Evolutionary conservation across 2,888 invertebrate species (phyloP), one percentile per base, ranked within the genome.

Genomic region (Eubasilissa splendida): DNA sequence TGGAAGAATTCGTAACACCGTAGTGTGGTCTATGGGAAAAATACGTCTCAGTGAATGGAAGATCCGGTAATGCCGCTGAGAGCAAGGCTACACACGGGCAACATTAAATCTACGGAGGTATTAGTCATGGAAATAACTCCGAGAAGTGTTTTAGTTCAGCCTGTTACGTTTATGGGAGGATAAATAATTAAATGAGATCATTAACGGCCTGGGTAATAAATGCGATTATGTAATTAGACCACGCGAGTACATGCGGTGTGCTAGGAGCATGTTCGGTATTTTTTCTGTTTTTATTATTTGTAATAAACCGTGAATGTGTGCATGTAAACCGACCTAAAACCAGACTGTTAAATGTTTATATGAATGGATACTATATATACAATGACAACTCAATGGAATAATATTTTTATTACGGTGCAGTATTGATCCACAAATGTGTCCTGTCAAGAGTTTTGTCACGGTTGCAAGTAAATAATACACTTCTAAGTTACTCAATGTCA

Each of bases 41-140:
- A 80, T 76, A 76, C 53, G 42, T 59, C 77, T 76, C 60, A 79
- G 83, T 81, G 83, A 83, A 83, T 81, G 83, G 83, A 83, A 83
- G 83, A 83, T 83, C 83, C 83, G 83, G 83, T 58, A 65, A 33
- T 70, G 33, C 63, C 60, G 54, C 59, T 52, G 50, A 11, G 54
- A 65, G 58, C 75, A 80, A 80, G 80, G 82, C 80, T 82, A 70
- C 70, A 70, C 11, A 60, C n/a, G n/a, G 12, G 60, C 60, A 9
- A 14, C 12, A 60, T n/a, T 60, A 60, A 60, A n/a, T 42, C 42
- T n/a, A 9, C n/a, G 60, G 22, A 53, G 8, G 53, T 11, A 70
- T 70, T 70, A 70, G 70, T 70, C 52, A 70, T 70, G 70, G 54
- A 70, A 70, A 52, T 70, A 63, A n/a, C 11, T 63, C 63, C 31